These are phyloP conservation scores for Drosophila aff. DNA, from an alignment of 1,140 invertebrate genomes.

Conservation along the genomic window DNA sequence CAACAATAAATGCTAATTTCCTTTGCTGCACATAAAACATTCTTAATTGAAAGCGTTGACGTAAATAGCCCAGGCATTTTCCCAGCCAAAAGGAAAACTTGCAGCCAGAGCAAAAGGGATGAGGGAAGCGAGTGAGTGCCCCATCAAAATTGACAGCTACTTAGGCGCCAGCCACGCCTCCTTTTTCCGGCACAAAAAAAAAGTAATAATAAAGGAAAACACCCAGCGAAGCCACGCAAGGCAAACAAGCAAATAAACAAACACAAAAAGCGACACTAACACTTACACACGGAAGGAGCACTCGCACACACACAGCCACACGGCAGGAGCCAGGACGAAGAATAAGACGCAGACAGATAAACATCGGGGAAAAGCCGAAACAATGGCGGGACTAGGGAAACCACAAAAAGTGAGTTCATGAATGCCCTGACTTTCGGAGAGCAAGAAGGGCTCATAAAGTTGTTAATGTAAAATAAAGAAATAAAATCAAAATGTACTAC, in stretches of 20 bases:
- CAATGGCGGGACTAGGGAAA: slow-evolving; percentile 1
- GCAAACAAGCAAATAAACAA: slow-evolving; percentile 69
- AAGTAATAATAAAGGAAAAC: not conserved
- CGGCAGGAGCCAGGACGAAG: slow-evolving; percentile 15
- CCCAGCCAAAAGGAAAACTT: not conserved
- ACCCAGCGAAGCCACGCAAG: slow-evolving; percentile 28
- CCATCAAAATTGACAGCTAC: slow-evolving; percentile 78
- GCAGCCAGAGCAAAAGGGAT: not conserved
- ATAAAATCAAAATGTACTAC: too few relatives aligned
- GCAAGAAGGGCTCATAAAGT: not conserved
- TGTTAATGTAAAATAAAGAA: not conserved
- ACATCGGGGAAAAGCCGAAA: slow-evolving; percentile 34
- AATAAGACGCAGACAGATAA: slow-evolving; percentile 25
- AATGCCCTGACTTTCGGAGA: slow-evolving; percentile 1
- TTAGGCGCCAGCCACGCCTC: slow-evolving; percentile 25
- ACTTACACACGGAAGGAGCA: slow-evolving; percentile 1
- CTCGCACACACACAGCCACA: not conserved
- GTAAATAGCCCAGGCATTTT: slow-evolving; percentile 50
- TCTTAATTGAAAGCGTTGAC: slow-evolving; percentile 76
- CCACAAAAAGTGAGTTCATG: not conserved
- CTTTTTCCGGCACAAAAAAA: not conserved
- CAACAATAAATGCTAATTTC: slow-evolving; percentile 82
- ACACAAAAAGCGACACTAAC: slow-evolving; percentile 43
- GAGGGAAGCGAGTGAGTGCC: slow-evolving; percentile 4
- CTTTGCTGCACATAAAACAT: slow-evolving; percentile 68